A percentile compares a stretch with the other conserved stretches of the same genome.
phyloP scores from a whole-genome alignment of 2,888 invertebrate genomes.

The Drosophila acutilabella region DNA sequence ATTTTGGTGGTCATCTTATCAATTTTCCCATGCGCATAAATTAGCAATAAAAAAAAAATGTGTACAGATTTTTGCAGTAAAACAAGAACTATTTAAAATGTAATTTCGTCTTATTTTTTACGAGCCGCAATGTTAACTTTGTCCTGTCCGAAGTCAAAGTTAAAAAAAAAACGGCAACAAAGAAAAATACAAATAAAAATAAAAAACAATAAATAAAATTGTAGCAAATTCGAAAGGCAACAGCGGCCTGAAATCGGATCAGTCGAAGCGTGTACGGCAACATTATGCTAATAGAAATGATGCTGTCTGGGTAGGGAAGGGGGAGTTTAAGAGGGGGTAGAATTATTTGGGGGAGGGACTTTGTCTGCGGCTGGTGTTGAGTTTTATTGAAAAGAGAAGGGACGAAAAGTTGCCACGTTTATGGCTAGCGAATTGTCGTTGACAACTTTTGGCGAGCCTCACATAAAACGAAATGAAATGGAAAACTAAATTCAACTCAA shows the following conservation, averaged over 20 bases:
- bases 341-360: background rate
- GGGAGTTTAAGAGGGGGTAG: background rate
- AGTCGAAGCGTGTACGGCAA: slow-evolving; percentile 45
- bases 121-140: slow-evolving; percentile 59
- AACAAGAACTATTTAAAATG: slow-evolving; percentile 78
- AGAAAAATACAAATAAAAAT: slow-evolving; percentile 36
- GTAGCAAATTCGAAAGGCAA: slow-evolving; percentile 64
- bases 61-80: slow-evolving; percentile 40
- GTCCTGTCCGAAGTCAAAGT: slow-evolving; percentile 16
- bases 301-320: slow-evolving; percentile 1
- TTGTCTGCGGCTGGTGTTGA: slow-evolving; percentile 68
- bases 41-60: slow-evolving; percentile 80
- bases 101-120: slow-evolving; percentile 68
- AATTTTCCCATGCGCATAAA: slow-evolving; percentile 79
- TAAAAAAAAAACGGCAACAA: slow-evolving; percentile 1
- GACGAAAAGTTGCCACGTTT: slow-evolving; percentile 47
- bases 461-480: slow-evolving; percentile 78
- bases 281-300: slow-evolving; percentile 80
- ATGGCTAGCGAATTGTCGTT: slow-evolving; percentile 67
- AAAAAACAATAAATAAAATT: slow-evolving; percentile 77
- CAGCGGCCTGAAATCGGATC: slow-evolving; percentile 47
- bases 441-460: slow-evolving; percentile 74
- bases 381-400: slow-evolving; percentile 63
- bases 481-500: slow-evolving; percentile 66
- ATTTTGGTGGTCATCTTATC: slow-evolving; percentile 48